Evolutionary conservation across 2,888 invertebrate species (phyloP).

Genomic region (Dione vanillae): DNA sequence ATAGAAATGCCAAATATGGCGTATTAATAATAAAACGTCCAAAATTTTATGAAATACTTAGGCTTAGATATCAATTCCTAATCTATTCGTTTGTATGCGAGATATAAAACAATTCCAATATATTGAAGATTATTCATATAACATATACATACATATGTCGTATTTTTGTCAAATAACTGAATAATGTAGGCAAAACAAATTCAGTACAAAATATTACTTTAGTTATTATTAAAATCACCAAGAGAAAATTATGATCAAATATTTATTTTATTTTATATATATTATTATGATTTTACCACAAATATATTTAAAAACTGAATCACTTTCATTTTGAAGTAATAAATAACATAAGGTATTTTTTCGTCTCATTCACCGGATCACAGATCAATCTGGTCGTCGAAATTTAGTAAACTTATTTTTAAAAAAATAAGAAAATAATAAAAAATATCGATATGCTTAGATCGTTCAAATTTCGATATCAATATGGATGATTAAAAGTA

Average conservation of each 20-base stretch:
- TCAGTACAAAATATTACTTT: too few relatives aligned
- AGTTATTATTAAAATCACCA: too few relatives aligned
- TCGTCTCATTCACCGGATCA: slow-evolving; percentile 6
- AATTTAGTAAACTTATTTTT: neutral
- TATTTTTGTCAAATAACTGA: neutral
- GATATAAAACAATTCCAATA: slow-evolving; percentile 45
- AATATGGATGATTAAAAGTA: neutral
- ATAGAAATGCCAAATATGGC: slow-evolving; percentile 59
- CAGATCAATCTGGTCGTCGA: slow-evolving; percentile 20
- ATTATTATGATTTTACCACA: neutral
- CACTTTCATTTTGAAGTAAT: neutral
- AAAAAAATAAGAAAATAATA: neutral
- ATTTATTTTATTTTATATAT: neutral
- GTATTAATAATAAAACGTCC: slow-evolving; percentile 45
- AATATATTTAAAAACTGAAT: neutral
- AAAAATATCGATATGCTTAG: slow-evolving; percentile 33
- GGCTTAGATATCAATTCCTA: slow-evolving; percentile 51
- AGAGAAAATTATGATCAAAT: neutral
- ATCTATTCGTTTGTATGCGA: slow-evolving; percentile 42
- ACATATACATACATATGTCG: neutral
- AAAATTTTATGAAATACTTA: slow-evolving; percentile 47
- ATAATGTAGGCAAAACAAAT: too few relatives aligned
- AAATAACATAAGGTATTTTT: neutral
- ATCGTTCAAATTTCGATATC: neutral
- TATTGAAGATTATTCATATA: slow-evolving; percentile 16